Percentiles rank a stretch among this genome's conserved stretches.
phyloP scores from a whole-genome alignment of 1,140 invertebrate genomes.

The Spodoptera frugiperda region DNA sequence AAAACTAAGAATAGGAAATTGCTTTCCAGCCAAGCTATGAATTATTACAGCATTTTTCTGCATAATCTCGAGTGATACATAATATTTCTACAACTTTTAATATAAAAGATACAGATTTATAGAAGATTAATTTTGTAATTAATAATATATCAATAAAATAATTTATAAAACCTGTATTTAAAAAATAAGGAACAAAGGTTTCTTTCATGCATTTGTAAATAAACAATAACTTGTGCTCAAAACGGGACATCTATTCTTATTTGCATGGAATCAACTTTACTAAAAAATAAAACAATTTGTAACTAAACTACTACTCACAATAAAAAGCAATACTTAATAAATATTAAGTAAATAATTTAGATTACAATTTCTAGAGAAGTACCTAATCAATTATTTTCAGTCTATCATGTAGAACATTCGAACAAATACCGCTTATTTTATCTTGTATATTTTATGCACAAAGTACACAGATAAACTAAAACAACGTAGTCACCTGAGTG shows the following conservation, averaged over 20 bases:
- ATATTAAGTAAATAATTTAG: neutral
- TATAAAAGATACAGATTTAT: too few relatives aligned
- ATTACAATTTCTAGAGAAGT: conserved; percentile 1
- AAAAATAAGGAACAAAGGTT: conserved; percentile 11
- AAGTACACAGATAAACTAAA: conserved; percentile 65
- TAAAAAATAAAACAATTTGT: neutral
- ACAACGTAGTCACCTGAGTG: conserved; percentile 72
- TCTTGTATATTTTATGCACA: conserved; percentile 42
- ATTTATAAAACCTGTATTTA: neutral
- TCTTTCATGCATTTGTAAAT: conserved; percentile 22
- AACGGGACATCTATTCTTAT: neutral
- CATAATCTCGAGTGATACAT: too few relatives aligned
- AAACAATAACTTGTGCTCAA: conserved; percentile 3
- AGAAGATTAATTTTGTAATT: too few relatives aligned
- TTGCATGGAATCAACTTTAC: neutral
- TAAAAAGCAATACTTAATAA: neutral
- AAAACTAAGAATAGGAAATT: too few relatives aligned
- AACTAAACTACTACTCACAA: too few relatives aligned
- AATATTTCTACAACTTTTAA: too few relatives aligned
- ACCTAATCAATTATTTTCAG: conserved; percentile 8
- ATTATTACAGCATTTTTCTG: too few relatives aligned
- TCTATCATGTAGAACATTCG: neutral
- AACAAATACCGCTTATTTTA: conserved; percentile 49
- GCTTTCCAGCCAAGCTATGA: too few relatives aligned
- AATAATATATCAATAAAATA: neutral